Base-by-base conservation (phyloP, 2,113 vertebrate genomes). In the Myrmecophaga tridactyla region DNA sequence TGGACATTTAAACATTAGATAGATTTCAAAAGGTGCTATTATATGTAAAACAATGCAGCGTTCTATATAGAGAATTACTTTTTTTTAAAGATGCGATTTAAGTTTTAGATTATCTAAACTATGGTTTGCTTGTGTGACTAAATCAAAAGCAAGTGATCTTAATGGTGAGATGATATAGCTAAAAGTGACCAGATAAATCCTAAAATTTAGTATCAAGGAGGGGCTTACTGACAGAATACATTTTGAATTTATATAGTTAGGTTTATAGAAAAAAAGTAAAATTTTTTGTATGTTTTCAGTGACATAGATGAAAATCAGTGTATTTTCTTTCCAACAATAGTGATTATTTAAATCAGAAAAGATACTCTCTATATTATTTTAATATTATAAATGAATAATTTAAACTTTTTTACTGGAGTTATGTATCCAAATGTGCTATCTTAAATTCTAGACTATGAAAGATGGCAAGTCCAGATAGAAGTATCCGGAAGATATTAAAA, bases 391-490 rank as follows among this genome's bases (percentile, higher is more conserved):
- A 41, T 63, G 75, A 86, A 36, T 92, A 93, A 80, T 25, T 76
- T 92, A 92, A 92, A 43, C 39, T 67, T 93, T 89, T 73, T 81
- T 84, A 56, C 62, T 93, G 69, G 89, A 81, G 78, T 80, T 88
- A 89, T 84, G 75, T 15, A 93, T 90, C 88, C 96, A 94, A 90
- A 43, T 94, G 34, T 67, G 43, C 11, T 91, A 81, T 95, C 92
- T 98, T 96, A 86, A 97, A 96, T 83, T 97, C 46, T 41, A 97
- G 97, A 87, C 34, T 93, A 82, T 31, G 10, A 97, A 96, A 94
- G 36, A 97, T 97, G 97, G 93, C 94, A 65, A 90, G 90, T 96
- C 93, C 93, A 81, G 95, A 95, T 65, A 88, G 4, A 84, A 95
- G 65, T 90, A 86, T 39, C 13, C 83, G 9, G 78, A 97, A 98